phyloP scores from a whole-genome alignment of 2,113 vertebrate species.

The Caranx melampygus region DNA sequence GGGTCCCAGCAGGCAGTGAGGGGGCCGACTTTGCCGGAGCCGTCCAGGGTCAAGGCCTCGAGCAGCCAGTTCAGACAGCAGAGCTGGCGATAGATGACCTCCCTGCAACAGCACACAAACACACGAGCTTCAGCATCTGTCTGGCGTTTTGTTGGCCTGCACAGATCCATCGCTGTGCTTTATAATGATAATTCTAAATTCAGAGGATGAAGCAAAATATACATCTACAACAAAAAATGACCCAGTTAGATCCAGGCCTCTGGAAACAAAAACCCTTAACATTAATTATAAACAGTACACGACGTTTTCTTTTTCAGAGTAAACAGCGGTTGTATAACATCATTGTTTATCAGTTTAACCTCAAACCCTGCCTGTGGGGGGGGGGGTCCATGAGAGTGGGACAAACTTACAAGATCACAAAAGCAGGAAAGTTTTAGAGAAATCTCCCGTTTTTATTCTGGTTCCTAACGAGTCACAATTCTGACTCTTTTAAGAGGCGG shows the following conservation, averaged over 20 bases:
- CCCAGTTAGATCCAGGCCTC: neutral
- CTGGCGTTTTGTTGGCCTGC: neutral
- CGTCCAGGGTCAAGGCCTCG: conserved; percentile 81
- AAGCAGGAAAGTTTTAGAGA: no score
- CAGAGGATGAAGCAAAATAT: neutral
- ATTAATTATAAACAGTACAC: neutral
- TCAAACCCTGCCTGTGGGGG: no score
- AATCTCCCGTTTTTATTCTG: no score
- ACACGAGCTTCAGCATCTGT: conserved; percentile 3
- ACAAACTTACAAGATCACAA: no score
- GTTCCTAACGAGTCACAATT: no score
- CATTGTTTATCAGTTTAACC: no score
- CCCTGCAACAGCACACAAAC: conserved; percentile 61
- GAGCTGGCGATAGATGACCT: conserved; percentile 82
- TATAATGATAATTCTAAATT: neutral
- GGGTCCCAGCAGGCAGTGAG: conserved; percentile 81
- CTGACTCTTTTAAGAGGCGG: no score
- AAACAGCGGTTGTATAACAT: neutral
- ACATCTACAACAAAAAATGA: accelerated
- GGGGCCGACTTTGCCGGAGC: conserved; percentile 57
- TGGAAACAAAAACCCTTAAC: neutral
- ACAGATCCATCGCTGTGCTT: neutral
- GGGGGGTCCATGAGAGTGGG: no score
- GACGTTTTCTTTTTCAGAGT: neutral
- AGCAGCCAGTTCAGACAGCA: conserved; percentile 86